Percentiles rank a stretch among this genome's conserved stretches.
phyloP scores from a whole-genome alignment of 2,113 vertebrate species.

The Triplophysa tibetana region DNA sequence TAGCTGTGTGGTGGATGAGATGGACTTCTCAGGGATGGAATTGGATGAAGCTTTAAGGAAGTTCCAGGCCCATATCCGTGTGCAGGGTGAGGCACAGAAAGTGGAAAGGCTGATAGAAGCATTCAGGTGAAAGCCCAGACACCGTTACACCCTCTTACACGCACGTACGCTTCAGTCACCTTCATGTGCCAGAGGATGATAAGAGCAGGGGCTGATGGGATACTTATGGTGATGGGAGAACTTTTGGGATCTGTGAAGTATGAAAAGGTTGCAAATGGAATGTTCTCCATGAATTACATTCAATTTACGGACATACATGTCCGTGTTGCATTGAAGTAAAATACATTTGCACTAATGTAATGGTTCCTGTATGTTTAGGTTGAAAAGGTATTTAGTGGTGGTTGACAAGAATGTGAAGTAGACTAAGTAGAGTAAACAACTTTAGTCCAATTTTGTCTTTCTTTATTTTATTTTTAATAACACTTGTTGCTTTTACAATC shows the following conservation, averaged over 20 bases:
- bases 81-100: conserved; percentile 97
- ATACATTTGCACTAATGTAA: background rate
- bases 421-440: too few species aligned
- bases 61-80: conserved; percentile 97
- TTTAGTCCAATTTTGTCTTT: too few species aligned
- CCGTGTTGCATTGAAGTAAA: background rate
- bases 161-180: conserved; percentile 17
- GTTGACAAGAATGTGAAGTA: too few species aligned
- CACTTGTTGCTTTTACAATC: too few species aligned
- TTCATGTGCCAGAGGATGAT: conserved; percentile 26
- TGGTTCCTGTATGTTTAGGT: background rate
- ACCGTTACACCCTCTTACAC: conserved; percentile 3
- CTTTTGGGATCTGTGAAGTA: background rate
- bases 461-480: too few species aligned
- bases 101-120: conserved; percentile 96
- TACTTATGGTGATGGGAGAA: conserved; percentile 6
- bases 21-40: conserved; percentile 98
- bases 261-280: background rate
- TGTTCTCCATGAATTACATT: background rate
- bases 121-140: conserved; percentile 81
- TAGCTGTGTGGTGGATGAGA: conserved; percentile 97
- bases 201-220: conserved; percentile 19
- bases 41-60: conserved; percentile 96
- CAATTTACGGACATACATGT: background rate
- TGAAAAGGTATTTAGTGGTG: too few species aligned